A percentile compares a stretch with the other conserved stretches of the same genome.
These are phyloP conservation scores for Natator depressus DNA, from an alignment of 2,113 vertebrate genomes.

Conservation along the genomic window DNA sequence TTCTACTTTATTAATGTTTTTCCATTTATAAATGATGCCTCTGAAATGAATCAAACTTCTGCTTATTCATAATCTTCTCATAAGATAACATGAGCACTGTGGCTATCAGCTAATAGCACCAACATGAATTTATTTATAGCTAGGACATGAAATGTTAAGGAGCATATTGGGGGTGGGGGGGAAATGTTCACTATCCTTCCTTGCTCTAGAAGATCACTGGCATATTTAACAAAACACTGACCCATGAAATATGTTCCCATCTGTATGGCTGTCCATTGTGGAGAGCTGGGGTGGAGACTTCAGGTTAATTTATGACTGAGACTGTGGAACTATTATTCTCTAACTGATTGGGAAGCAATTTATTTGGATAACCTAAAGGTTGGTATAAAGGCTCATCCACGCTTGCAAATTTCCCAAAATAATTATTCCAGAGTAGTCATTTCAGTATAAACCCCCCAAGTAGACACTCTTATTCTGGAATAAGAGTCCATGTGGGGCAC, in stretches of 20 bases:
- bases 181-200: background rate
- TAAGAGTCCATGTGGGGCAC: no score
- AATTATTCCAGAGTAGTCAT: background rate
- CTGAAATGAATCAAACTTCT: background rate
- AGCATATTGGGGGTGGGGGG: accelerated
- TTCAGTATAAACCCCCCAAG: background rate
- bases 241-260: accelerated
- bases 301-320: background rate
- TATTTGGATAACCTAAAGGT: background rate
- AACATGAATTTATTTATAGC: background rate
- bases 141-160: background rate
- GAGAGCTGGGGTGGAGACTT: background rate
- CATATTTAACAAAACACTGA: background rate
- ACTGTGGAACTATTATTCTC: background rate
- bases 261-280: background rate
- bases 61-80: background rate
- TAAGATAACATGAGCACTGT: background rate
- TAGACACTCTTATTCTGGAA: background rate
- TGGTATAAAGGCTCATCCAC: background rate
- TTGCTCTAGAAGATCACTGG: accelerated
- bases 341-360: background rate
- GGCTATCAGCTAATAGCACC: background rate
- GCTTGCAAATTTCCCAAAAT: background rate
- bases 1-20: background rate
- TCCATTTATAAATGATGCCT: background rate